Base-by-base conservation (phyloP, 2,888 invertebrate species). In the Drosophila bunnanda region DNA sequence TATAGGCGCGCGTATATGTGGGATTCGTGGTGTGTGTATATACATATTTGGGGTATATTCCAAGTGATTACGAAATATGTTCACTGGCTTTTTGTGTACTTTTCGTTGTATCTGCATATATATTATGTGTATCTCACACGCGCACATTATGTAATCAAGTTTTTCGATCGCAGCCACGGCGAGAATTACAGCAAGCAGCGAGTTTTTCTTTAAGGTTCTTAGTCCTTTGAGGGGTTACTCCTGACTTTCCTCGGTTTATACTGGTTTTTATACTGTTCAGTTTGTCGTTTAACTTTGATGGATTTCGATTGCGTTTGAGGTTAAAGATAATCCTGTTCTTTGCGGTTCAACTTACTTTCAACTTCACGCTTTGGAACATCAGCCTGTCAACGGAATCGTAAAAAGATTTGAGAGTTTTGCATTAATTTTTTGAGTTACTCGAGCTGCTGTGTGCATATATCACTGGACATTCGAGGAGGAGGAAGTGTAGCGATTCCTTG, bases 341-440 rank as follows among this genome's bases (percentile, higher is more conserved):
- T 73, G 72, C 69, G 53, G 81, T 59, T 78, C 38, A 94, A 96
- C 97, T 97, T 94, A 97, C 97, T 96, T 95, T 97, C 97, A 93
- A 97, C 93, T 93, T 97, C 97, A 94, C 95, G 96, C 93, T 96
- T 95, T 94, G 95, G 95, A 93, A 97, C 95, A 94, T 97, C 92
- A 91, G 96, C 96, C 97, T 97, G 95, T 76, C 66, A 61, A 70
- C 77, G 69, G 70, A 54, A 50, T 55, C 59, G 95, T 5, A 93
- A 93, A 69, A 83, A 83, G 65, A 73, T 30, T 74, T 78, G 66
- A 77, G 77, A 79, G 52, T 76, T 68, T 69, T 36, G 62, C 67
- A 57, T 71, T 72, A 70, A 56, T 64, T 79, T 68, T 58, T 30
- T 58, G 44, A 57, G 43, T 59, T 59, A 58, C 61, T 61, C 17